Evolutionary conservation across 92 coral and sea anemone genomes (phyloP), one percentile per base, ranked within the genome.

Genomic region (Isaurus tuberculatus): DNA sequence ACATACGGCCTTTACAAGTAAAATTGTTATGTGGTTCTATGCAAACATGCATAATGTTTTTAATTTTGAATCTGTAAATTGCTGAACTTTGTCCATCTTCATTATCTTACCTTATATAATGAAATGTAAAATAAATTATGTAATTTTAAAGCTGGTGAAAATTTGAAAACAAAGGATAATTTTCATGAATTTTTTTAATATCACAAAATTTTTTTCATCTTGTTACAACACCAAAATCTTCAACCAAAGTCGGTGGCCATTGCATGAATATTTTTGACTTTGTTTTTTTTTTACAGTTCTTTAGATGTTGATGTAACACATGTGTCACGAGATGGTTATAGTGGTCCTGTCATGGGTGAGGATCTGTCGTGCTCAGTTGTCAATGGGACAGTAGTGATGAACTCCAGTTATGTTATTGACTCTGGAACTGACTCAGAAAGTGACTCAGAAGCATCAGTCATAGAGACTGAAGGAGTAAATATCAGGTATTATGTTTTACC

Each of bases 1-100:
- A n/a, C 67, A 60, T 60, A 60, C 67, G 67, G 23, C 27, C 23
- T 60, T 60, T 60, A 60, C 67, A 60, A 60, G 66, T 60, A 60
- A 60, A 60, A 17, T 22, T 60, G 66, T 60, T 60, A n/a, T 60
- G 66, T 60, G 66, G 8, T 22, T 11, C 9, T 6, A 16, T 22
- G 23, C 29, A 5, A 40, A 40, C 66, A 60, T 60, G 66, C 66
- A 60, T 17, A 27, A 60, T 60, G 29, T 60, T 60, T 60, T 60
- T 60, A 40, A 40, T 40, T 19, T 60, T 60, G 23, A 60, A 60
- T 60, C 66, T 60, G 23, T 60, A 40, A 40, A 40, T 40, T 40
- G 46, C 46, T 40, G 11, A 40, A 40, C 0, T 40, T 40, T 40
- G 46, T 40, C 46, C 46, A 40, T 40, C 46, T 40, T 40, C 46